phyloP scores from a whole-genome alignment of 2,113 vertebrate species.

The Syrmaticus mikado region DNA sequence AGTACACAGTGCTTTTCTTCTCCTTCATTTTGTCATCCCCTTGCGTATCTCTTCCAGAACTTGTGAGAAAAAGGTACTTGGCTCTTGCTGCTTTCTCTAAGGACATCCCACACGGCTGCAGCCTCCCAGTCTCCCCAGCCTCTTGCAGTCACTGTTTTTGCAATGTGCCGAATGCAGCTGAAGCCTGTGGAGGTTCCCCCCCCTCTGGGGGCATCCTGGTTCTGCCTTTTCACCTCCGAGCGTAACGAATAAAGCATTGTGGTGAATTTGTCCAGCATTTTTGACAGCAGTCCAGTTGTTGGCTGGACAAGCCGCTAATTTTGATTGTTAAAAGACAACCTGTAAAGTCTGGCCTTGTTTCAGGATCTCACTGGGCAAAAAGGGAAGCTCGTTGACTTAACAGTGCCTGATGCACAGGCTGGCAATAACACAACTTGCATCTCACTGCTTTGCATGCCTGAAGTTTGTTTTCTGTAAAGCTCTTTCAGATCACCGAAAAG shows the following conservation, averaged over 20 bases:
- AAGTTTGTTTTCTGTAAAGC: background rate
- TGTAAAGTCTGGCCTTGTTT: background rate
- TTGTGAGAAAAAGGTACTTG: background rate
- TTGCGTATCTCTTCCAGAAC: background rate
- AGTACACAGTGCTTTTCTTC: background rate
- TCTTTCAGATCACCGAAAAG: background rate
- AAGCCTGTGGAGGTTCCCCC: background rate
- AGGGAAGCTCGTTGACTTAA: background rate
- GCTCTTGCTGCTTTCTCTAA: background rate
- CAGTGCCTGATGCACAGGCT: background rate
- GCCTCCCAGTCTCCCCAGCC: background rate
- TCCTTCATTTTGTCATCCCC: background rate
- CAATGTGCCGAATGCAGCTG: background rate
- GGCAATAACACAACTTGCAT: background rate
- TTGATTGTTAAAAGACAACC: background rate
- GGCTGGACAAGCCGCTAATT: background rate
- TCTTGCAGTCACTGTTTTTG: slow-evolving; percentile 25
- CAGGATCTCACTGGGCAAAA: background rate
- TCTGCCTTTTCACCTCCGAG: background rate
- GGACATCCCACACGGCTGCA: background rate
- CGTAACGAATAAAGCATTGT: background rate
- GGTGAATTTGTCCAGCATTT: background rate
- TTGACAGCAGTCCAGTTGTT: background rate
- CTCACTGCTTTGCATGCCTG: background rate
- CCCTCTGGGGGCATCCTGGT: background rate